Evolutionary conservation across 2,113 vertebrate species (phyloP), one percentile per base, ranked within the genome.

Genomic region (Clarias magur): DNA sequence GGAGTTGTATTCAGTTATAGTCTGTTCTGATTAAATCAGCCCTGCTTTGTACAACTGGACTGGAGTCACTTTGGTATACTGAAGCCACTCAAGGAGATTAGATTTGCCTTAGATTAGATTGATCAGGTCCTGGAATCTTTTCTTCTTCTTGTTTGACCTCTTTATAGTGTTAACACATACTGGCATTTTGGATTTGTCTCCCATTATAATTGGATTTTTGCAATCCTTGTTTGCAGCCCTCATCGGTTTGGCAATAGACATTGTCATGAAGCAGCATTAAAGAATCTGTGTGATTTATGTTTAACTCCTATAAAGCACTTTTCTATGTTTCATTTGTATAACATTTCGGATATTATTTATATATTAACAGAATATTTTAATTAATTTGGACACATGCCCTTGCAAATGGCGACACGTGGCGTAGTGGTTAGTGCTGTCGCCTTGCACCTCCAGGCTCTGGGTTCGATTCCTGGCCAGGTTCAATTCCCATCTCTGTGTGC

Each of bases 61-160:
- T 75, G 34, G 65, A 89, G 75, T 90, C 82, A 87, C 76, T 87
- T 85, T 88, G 80, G 15, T 70, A 84, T 83, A 56, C 76, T 86
- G 80, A 84, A 17, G 48, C 82, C 85, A 67, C 67, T 88, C 62
- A 82, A 72, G 67, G 11, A 73, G 67, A 89, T 82, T 70, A 73
- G 72, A 90, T 85, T 85, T 48, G 57, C 48, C 48, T 78, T 85
- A 62, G 73, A 63, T 70, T 85, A 85, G 60, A 89, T 89, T 82
- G 72, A 89, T 79, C 30, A 80, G 76, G 42, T 86, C 59, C 75
- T 62, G 38, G 48, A 23, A 76, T 57, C 17, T 62, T 82, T 25
- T 27, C 21, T 30, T 62, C 15, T 38, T 70, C 59, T 75, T 60
- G 63, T 62, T 82, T 27, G 62, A 81, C 23, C 73, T 30, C 15